Conservation (phyloP, 2,113 vertebrate genomes). For the Melanostigma gelatinosum region DNA sequence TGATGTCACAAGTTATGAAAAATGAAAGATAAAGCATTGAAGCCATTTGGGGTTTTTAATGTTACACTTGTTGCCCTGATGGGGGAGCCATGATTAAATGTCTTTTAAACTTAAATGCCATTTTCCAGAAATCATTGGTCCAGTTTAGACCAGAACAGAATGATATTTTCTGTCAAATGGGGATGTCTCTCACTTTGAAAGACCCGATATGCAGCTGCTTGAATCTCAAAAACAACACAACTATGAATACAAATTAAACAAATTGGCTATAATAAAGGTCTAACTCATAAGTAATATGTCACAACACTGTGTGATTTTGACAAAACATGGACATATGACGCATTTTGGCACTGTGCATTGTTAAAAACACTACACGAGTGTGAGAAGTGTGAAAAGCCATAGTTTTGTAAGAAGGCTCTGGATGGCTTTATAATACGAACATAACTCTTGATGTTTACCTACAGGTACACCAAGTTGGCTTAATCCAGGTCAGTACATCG, state of each 20-base stretch:
- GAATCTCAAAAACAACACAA: not conserved
- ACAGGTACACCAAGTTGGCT: not conserved
- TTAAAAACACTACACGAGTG: not conserved
- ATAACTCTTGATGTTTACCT: not conserved
- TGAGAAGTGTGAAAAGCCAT: not conserved
- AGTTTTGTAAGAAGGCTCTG: not conserved
- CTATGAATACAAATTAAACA: not conserved
- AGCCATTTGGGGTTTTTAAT: not conserved
- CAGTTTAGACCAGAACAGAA: constrained; percentile 11
- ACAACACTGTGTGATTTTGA: not conserved
- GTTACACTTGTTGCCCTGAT: not conserved
- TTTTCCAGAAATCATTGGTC: not conserved
- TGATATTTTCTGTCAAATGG: not conserved
- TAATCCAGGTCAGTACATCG: not conserved
- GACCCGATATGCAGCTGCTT: not conserved
- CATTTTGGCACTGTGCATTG: not conserved
- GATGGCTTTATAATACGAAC: not conserved
- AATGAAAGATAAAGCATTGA: not conserved
- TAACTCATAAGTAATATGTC: not conserved
- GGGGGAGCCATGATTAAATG: not conserved
- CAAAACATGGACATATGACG: not conserved
- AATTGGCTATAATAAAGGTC: not conserved
- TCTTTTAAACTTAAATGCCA: not conserved
- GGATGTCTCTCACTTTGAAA: not conserved
- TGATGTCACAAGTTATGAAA: not conserved